Evolutionary conservation across 2,113 vertebrate species (phyloP).

Genomic region (Gobius niger): DNA sequence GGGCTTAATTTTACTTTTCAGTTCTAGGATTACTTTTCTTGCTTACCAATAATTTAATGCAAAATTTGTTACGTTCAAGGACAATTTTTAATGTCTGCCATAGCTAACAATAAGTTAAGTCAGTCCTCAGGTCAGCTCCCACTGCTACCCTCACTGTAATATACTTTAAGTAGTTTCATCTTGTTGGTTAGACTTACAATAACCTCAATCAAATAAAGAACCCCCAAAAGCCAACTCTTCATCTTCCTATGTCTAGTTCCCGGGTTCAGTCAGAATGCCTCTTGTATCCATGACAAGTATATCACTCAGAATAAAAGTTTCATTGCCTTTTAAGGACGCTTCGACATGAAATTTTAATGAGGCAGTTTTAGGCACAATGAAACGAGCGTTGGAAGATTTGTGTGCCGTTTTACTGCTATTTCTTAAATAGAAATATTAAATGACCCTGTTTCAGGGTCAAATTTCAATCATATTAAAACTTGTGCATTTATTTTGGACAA

Average conservation of each 20-base stretch:
- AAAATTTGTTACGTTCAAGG: too few species aligned
- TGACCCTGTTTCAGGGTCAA: background rate
- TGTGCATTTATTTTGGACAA: background rate
- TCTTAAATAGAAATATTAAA: slow-evolving; percentile 8
- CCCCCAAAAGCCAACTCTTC: background rate
- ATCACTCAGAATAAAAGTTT: slow-evolving; percentile 46
- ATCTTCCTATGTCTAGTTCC: background rate
- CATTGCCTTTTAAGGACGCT: slow-evolving; percentile 28
- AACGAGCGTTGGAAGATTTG: slow-evolving; percentile 40
- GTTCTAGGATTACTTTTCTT: too few species aligned
- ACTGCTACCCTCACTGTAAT: background rate
- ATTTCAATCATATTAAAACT: slow-evolving; percentile 8
- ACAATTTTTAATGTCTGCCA: too few species aligned
- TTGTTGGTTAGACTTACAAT: background rate
- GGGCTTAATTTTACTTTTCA: too few species aligned
- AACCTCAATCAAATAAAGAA: slow-evolving; percentile 6
- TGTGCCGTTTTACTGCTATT: slow-evolving; percentile 25
- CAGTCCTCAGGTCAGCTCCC: background rate
- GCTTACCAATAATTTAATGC: background rate
- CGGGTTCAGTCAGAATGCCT: slow-evolving; percentile 29
- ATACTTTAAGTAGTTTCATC: background rate
- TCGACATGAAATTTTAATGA: slow-evolving; percentile 53
- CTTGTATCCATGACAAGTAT: slow-evolving; percentile 52
- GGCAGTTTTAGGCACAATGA: slow-evolving; percentile 49
- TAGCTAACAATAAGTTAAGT: too few species aligned